Evolutionary conservation across 2,888 invertebrate species (phyloP), one percentile per base, ranked within the genome.

Genomic region (Tanypteryx hageni): DNA sequence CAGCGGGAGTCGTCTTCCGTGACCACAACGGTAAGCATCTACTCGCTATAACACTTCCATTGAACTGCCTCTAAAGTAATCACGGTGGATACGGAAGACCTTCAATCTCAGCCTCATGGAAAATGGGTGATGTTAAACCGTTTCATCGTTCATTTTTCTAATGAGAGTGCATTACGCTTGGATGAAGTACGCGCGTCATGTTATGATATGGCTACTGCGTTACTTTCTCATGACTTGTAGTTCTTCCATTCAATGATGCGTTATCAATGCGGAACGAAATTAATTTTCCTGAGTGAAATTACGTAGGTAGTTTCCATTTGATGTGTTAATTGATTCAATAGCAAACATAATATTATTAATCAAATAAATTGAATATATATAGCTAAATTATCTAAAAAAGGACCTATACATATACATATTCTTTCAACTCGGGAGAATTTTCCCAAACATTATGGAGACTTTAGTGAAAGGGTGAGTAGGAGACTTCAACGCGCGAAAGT

Each of bases 1-100:
- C 61, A 61, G 61, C 27, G 61, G 61, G 89, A 89, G 68, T 89
- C 89, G 64, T 64, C 89, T 64, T 16, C 64, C 89, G 89, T 89
- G 89, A 89, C 89, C 89, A 68, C 89, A 89, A 89, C 89, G 89
- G 18, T 68, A 18, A 44, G 61, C 89, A 89, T 18, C 89, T 44
- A 18, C 89, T 68, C 64, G 86, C 61, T 18, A 22, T 58, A 86
- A 86, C 61, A 59, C 86, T 44, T 18, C 86, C 85, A 59, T 86
- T 61, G 59, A 27, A 86, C 31, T 31, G 86, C 27, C 61, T 61
- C 58, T 13, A 27, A 8, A 44, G 89, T 64, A 89, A 89, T 89
- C 89, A 68, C 64, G 64, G 31, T 89, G 61, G 64, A 64, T 89
- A 16, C 89, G 89, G 86, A 86, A 86, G 86, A 22, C 27, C 59